Base-by-base conservation (phyloP, 1,140 invertebrate species). In the Calephelis virginiensis region DNA sequence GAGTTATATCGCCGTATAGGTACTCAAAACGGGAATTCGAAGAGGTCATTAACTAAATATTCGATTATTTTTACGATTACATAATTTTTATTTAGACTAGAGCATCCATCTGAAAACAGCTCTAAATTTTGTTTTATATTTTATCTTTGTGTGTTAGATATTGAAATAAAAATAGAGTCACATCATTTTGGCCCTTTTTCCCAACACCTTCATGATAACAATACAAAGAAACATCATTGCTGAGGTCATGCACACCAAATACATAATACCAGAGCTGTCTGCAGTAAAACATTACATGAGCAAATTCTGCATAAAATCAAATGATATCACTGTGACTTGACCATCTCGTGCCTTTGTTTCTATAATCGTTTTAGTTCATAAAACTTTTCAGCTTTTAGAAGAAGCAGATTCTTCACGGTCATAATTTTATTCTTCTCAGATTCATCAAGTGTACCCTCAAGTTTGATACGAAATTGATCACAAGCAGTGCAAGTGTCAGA, bases 11-110 rank as follows among this genome's bases (percentile, higher is more conserved):
- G 5, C 49, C 49, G 13, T 14, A 17, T 14, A 50, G 49, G 49
- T 50, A 50, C 7, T 50, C 49, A 8, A 14, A 2, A 8, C 49
- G 13, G 49, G 63, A 64, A 28, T 40, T 47, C 37, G 63, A 64
- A 64, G 28, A 63, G 37, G 61, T 46, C 61, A 43, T 46, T 63
- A 63, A 63, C 38, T 63, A 5, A 4, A 63, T 13, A 63, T 63
- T 46, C 38, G 37, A 63, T 13, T 63, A 13, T 71, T 56, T 60
- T 65, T 13, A 28, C n/a, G n/a, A n/a, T n/a, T n/a, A n/a, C n/a
- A n/a, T n/a, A n/a, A n/a, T n/a, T n/a, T n/a, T n/a, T n/a, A n/a
- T n/a, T n/a, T n/a, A n/a, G n/a, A n/a, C n/a, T n/a, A n/a, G n/a
- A n/a, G n/a, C n/a, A n/a, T n/a, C n/a, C n/a, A n/a, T n/a, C n/a